Percentiles rank a stretch among this genome's conserved stretches.
Conservation (phyloP, 2,113 vertebrate species). For the Callospermophilus lateralis region DNA sequence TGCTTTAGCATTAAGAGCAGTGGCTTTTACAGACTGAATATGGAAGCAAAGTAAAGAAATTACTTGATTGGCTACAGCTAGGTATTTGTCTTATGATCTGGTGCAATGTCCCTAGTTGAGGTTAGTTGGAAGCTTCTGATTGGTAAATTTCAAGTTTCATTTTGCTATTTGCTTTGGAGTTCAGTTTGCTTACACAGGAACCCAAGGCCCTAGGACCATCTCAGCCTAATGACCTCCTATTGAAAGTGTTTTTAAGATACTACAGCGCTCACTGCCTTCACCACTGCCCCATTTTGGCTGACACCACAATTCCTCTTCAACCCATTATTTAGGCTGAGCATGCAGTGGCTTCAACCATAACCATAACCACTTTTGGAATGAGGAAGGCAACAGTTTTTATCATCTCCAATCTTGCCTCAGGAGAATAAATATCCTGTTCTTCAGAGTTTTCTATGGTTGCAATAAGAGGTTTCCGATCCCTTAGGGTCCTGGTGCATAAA, state of each 20-base stretch:
- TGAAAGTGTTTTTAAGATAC: not conserved
- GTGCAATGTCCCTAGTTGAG: not conserved
- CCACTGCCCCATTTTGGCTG: not conserved
- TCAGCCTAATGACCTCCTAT: not conserved
- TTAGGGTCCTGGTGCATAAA: not conserved
- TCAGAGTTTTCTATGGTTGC: not conserved
- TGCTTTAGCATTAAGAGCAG: no score
- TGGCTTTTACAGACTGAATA: not conserved
- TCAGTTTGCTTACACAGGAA: not conserved
- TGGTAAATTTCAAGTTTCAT: not conserved
- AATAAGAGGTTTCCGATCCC: constrained; percentile 23
- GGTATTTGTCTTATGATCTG: not conserved
- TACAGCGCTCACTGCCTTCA: not conserved
- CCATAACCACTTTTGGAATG: not conserved
- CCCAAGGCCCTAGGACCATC: not conserved
- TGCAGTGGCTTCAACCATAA: not conserved
- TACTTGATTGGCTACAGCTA: not conserved
- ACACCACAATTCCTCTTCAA: not conserved
- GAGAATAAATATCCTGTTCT: not conserved
- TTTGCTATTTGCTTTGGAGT: not conserved
- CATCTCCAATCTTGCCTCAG: not conserved
- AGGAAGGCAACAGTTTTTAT: not conserved
- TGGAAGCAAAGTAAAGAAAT: not conserved
- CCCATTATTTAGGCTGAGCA: not conserved
- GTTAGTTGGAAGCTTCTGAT: not conserved